A percentile compares a stretch with the other conserved stretches of the same genome.
Evolutionary conservation across 2,113 vertebrate genomes (phyloP).

Genomic region (Promerops cafer): DNA sequence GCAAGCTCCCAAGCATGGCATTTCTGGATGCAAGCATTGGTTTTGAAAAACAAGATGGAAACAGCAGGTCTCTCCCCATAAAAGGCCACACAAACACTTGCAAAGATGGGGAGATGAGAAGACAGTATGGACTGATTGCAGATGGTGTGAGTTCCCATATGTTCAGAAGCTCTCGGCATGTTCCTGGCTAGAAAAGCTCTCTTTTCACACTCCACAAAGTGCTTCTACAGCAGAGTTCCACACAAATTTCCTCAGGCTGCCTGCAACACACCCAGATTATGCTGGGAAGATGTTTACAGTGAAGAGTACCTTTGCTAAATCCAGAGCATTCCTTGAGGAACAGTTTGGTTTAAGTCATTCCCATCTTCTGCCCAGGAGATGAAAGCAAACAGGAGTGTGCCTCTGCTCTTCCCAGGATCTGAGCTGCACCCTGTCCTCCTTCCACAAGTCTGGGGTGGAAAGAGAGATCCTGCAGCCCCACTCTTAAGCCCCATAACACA

Average conservation of each 20-base stretch:
- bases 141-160: not conserved
- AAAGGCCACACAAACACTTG: not conserved
- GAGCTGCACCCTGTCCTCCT: not conserved
- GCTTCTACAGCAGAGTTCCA: not conserved
- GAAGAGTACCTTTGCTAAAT: not conserved
- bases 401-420: not conserved
- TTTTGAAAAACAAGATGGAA: not conserved
- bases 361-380: not conserved
- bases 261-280: not conserved
- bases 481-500: not conserved
- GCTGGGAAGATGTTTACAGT: not conserved
- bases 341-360: not conserved
- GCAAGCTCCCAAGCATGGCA: not conserved
- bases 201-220: not conserved
- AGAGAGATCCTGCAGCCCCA: not conserved
- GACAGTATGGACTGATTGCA: rapidly evolving
- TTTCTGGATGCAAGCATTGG: not conserved
- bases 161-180: not conserved
- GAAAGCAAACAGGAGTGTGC: not conserved
- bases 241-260: not conserved
- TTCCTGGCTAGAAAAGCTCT: not conserved
- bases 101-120: not conserved
- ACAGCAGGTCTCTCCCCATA: not conserved
- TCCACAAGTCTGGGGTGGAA: not conserved
- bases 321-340: not conserved